These are phyloP conservation scores for Alca torda DNA, from an alignment of 2,797 vertebrate genomes.

Conservation along the genomic window DNA sequence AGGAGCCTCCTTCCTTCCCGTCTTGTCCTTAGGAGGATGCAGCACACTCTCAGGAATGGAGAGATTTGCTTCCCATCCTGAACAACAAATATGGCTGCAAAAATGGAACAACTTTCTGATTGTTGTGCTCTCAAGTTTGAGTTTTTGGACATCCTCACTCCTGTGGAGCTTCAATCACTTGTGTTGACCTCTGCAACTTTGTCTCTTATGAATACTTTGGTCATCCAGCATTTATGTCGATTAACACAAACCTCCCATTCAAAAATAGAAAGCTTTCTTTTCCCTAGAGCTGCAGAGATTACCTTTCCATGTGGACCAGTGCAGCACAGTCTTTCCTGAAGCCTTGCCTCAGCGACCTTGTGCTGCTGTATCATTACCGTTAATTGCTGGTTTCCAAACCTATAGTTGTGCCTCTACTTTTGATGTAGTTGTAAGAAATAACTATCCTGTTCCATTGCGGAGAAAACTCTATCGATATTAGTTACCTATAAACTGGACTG, in stretches of 20 bases:
- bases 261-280: background rate
- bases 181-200: background rate
- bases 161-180: background rate
- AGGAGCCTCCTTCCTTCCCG: conserved; percentile 30
- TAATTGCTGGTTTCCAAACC: background rate
- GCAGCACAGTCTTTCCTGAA: background rate
- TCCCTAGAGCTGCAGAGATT: background rate
- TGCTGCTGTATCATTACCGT: background rate
- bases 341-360: background rate
- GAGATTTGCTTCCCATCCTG: background rate
- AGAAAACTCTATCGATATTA: background rate
- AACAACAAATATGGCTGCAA: background rate
- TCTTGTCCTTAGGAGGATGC: background rate
- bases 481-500: background rate
- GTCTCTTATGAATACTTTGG: background rate
- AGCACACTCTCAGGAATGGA: background rate
- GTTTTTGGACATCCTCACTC: background rate
- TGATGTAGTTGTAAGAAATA: background rate
- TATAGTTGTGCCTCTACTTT: background rate
- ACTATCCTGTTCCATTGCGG: background rate
- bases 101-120: background rate
- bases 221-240: background rate
- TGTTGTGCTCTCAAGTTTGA: background rate
- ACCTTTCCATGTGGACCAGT: background rate
- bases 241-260: background rate